A percentile compares a stretch with the other conserved stretches of the same genome.
Evolutionary conservation across 64 coral and sea anemone genomes (phyloP).

Genomic region (Stylophora pistillata): DNA sequence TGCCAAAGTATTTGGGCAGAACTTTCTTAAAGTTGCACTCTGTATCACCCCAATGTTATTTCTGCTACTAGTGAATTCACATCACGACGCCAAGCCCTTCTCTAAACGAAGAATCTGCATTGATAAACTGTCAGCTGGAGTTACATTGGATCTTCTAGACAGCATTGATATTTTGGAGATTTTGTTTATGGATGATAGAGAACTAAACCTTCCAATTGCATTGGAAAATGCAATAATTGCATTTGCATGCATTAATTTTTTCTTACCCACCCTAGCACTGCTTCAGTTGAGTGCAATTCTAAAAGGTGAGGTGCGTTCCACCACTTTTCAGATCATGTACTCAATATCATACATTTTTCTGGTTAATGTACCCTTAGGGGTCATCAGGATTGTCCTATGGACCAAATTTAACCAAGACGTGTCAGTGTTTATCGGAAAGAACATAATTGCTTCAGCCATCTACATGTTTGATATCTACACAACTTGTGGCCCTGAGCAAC

Average conservation of each 20-base stretch:
- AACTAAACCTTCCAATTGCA: slow-evolving; percentile 44
- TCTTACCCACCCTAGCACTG: slow-evolving; percentile 83
- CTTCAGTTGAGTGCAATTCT: slow-evolving; percentile 71
- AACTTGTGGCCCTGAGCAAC: slow-evolving; percentile 65
- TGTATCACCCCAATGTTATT: slow-evolving; percentile 90
- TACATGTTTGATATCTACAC: slow-evolving; percentile 78
- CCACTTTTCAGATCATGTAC: slow-evolving; percentile 68
- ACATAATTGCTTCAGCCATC: slow-evolving; percentile 76
- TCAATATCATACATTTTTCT: slow-evolving; percentile 81
- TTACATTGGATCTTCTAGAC: slow-evolving; percentile 88
- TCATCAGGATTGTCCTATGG: slow-evolving; percentile 77
- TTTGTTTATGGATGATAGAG: slow-evolving; percentile 72
- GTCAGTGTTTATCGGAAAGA: slow-evolving; percentile 93
- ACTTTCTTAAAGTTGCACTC: slow-evolving; percentile 81
- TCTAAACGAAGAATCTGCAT: slow-evolving; percentile 65
- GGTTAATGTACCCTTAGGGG: slow-evolving; percentile 78
- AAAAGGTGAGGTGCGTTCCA: slow-evolving; percentile 62
- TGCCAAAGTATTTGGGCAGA: slow-evolving; percentile 77
- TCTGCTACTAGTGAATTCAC: slow-evolving; percentile 78
- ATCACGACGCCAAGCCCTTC: slow-evolving; percentile 71
- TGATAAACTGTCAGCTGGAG: slow-evolving; percentile 75
- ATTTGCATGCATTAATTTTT: slow-evolving; percentile 96
- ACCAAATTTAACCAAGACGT: slow-evolving; percentile 71
- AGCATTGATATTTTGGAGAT: slow-evolving; percentile 95
- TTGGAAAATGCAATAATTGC: slow-evolving; percentile 88